Evolutionary conservation across 2,113 vertebrate genomes (phyloP).

Genomic region (Dipodomys ordii): DNA sequence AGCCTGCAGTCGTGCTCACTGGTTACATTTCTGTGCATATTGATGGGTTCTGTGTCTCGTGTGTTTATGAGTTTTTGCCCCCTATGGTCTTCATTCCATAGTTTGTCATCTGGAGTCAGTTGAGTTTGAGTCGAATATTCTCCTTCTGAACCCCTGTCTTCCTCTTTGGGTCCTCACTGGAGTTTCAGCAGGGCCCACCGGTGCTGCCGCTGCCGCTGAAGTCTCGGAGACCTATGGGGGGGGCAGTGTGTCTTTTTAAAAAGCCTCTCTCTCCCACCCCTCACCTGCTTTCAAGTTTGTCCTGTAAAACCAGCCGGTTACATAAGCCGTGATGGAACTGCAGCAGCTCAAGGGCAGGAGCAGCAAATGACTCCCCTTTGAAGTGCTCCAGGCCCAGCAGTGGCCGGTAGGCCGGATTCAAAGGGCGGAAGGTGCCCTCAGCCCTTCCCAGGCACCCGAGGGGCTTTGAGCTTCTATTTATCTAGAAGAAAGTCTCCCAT

Average conservation of each 20-base stretch:
- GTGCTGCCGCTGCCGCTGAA: no score
- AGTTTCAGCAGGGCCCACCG: no score
- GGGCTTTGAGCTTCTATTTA: conserved; percentile 73
- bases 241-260: neutral
- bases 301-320: conserved; percentile 24
- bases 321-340: conserved; percentile 38
- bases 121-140: conserved; percentile 12
- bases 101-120: neutral
- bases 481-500: conserved; percentile 66
- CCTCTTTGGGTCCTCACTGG: neutral
- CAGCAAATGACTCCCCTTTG: conserved; percentile 32
- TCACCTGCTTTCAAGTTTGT: conserved; percentile 64
- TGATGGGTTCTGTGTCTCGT: neutral
- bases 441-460: conserved; percentile 39
- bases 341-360: neutral
- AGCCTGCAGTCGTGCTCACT: neutral
- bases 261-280: neutral
- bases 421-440: conserved; percentile 26
- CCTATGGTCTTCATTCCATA: neutral
- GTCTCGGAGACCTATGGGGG: neutral
- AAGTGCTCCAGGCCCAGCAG: neutral
- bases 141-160: neutral
- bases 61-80: no score
- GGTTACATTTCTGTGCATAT: neutral
- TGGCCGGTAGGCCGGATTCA: conserved; percentile 38